These are phyloP conservation scores for Brachionus calyciflorus DNA, from an alignment of 1,140 invertebrate genomes.

Conservation along the genomic window DNA sequence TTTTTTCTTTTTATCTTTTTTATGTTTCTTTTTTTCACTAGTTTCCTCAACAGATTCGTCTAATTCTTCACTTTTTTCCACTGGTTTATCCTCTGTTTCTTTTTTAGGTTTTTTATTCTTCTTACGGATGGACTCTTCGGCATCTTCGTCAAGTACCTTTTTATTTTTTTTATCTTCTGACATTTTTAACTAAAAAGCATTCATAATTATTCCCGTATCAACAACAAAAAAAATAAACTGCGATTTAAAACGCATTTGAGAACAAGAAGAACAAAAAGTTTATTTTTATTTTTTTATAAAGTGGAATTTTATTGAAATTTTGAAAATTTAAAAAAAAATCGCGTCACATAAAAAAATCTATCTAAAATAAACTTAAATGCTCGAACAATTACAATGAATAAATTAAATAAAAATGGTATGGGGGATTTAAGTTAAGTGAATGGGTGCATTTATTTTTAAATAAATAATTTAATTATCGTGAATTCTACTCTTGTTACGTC, in stretches of 20 bases:
- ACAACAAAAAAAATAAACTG: not conserved
- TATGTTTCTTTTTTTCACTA: not conserved
- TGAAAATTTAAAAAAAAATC: not conserved
- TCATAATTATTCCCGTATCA: not conserved
- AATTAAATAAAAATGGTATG: constrained; percentile 9
- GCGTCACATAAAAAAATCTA: not conserved
- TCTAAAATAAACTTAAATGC: constrained; percentile 13
- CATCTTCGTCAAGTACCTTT: constrained; percentile 14
- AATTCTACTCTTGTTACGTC: constrained; percentile 9
- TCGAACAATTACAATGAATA: constrained; percentile 25
- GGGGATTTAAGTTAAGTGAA: too few species aligned
- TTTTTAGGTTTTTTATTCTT: constrained; percentile 1
- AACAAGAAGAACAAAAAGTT: too few species aligned
- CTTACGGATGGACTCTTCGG: not conserved
- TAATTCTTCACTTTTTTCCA: not conserved
- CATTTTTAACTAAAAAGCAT: not conserved
- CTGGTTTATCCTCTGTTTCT: not conserved
- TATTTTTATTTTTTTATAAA: too few species aligned
- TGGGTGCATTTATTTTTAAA: too few species aligned
- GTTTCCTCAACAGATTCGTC: not conserved
- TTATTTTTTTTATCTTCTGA: not conserved
- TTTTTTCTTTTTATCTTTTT: constrained; percentile 33
- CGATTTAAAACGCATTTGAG: constrained; percentile 31
- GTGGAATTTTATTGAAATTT: constrained; percentile 4
- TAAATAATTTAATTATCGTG: constrained; percentile 25